These are phyloP conservation scores for Poicephalus gulielmi DNA, from an alignment of 2,113 vertebrate genomes.

Conservation along the genomic window DNA sequence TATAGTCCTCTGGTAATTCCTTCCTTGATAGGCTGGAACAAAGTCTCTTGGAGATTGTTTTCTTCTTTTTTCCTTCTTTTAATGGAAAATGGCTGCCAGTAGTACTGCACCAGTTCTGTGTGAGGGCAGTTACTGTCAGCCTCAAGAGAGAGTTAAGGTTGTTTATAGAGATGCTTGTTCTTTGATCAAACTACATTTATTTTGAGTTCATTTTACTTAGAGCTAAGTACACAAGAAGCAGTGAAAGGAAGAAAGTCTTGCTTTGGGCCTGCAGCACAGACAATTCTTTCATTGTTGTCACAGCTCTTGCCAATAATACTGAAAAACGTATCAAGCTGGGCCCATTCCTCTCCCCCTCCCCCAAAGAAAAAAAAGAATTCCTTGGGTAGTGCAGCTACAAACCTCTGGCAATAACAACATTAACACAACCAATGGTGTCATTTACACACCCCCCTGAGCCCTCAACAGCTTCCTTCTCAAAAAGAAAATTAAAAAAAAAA, in stretches of 20 bases:
- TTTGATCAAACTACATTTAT: not conserved
- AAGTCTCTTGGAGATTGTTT: not conserved
- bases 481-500: not conserved
- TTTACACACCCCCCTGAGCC: not conserved
- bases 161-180: not conserved
- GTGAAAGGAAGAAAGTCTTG: not conserved
- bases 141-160: not conserved
- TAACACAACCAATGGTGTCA: not conserved
- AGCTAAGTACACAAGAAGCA: not conserved
- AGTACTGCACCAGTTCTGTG: not conserved
- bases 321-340: constrained; percentile 8
- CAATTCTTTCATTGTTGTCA: constrained; percentile 1
- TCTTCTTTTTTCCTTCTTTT: not conserved
- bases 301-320: constrained; percentile 6
- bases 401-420: not conserved
- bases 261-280: not conserved
- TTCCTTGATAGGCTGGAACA: not conserved
- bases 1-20: not conserved
- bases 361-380: not conserved
- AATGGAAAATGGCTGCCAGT: not conserved
- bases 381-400: not conserved
- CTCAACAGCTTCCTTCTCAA: not conserved
- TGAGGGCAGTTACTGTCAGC: not conserved
- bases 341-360: not conserved
- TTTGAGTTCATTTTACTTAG: not conserved